These are phyloP conservation scores for Megathymus violae DNA, from an alignment of 1,140 invertebrate species.

Conservation along the genomic window DNA sequence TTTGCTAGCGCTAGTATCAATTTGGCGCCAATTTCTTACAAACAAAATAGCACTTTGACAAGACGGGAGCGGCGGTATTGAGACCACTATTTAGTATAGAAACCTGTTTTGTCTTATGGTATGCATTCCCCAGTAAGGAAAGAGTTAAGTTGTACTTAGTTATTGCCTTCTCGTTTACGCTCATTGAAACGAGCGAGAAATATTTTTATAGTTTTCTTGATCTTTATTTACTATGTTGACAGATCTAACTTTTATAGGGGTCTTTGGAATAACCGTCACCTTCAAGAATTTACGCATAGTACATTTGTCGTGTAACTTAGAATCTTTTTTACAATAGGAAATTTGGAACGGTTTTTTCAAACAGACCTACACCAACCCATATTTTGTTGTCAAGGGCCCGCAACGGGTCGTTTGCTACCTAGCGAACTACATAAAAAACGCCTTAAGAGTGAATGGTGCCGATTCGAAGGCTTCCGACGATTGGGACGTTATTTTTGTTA, in stretches of 20 bases:
- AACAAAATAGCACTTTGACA: constrained; percentile 44
- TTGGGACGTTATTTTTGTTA: constrained; percentile 64
- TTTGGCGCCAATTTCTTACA: constrained; percentile 54
- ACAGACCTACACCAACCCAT: constrained; percentile 65
- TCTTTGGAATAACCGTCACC: neutral
- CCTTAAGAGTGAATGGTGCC: constrained; percentile 23
- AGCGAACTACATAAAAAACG: constrained; percentile 54
- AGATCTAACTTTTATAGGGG: neutral
- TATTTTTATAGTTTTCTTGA: constrained; percentile 25
- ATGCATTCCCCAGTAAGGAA: constrained; percentile 65
- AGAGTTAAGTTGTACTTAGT: constrained; percentile 52
- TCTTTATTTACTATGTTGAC: constrained; percentile 16
- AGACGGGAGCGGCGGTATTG: constrained; percentile 48
- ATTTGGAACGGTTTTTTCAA: constrained; percentile 33
- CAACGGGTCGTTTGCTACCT: constrained; percentile 45
- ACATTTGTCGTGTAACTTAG: constrained; percentile 14
- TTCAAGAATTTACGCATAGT: neutral
- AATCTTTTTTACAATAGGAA: constrained; percentile 7
- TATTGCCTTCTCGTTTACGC: constrained; percentile 56
- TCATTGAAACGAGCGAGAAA: constrained; percentile 45
- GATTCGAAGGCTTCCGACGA: constrained; percentile 53
- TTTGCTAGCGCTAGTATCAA: neutral
- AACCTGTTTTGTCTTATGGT: constrained; percentile 73
- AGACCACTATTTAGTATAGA: constrained; percentile 69
- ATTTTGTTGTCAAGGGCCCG: constrained; percentile 49